phyloP scores from a whole-genome alignment of 2,113 vertebrate species.

The Vicugna pacos region DNA sequence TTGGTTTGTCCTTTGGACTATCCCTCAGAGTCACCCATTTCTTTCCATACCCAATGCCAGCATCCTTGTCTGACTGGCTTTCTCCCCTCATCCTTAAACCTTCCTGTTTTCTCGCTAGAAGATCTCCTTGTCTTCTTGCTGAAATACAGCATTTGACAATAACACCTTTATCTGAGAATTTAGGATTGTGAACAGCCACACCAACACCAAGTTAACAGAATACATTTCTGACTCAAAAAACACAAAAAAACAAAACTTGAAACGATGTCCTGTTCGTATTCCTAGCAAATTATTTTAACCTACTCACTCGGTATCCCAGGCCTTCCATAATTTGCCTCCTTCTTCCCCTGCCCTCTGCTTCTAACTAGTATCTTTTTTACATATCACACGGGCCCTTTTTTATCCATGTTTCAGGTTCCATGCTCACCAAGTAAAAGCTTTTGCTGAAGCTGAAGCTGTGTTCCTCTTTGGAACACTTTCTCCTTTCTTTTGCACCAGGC shows the following conservation, averaged over 20 bases:
- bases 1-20: slow-evolving; percentile 35
- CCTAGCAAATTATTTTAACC: background rate
- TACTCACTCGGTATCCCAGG: background rate
- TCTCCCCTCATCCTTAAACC: background rate
- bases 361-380: background rate
- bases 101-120: background rate
- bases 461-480: slow-evolving; percentile 46
- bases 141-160: slow-evolving; percentile 36
- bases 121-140: background rate
- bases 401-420: background rate
- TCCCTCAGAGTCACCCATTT: background rate
- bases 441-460: background rate
- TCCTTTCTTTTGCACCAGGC: slow-evolving; percentile 25
- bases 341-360: background rate
- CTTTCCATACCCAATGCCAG: background rate
- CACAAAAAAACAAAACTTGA: background rate
- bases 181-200: no score
- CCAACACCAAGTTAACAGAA: no score
- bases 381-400: background rate
- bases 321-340: background rate
- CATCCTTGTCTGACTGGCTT: background rate
- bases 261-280: background rate
- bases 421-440: slow-evolving; percentile 22
- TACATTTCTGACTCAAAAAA: no score
- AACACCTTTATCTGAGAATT: background rate